Base-by-base conservation (phyloP, 2,888 invertebrate species). In the Drosophila pegasa region DNA sequence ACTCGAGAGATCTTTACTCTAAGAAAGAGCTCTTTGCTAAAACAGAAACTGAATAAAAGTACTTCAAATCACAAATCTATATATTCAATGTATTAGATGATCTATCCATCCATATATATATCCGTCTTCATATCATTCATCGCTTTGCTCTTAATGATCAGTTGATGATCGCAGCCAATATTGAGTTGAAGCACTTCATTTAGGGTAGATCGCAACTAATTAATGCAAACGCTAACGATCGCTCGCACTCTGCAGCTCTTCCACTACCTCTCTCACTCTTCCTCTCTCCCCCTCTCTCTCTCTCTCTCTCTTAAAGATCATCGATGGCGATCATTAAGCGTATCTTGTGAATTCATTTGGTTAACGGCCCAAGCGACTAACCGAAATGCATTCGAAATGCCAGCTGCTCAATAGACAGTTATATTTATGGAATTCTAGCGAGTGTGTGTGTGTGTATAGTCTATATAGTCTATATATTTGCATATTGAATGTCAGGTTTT, bases 401-500 rank as follows among this genome's bases (percentile, higher is more conserved):
- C 48, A 38, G 52, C 27, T 14, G 22, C 38, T 27, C 35, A 18
- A 9, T 3, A 27, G 29, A 57, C 41, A 45, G 48, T 71, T 63
- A 57, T 20, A 43, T 50, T 64, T 37, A 52, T 48, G 50, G 14
- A 20, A 60, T 48, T 35, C 27, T 54, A 10, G 0, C 48, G 10
- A 41, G 27, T 52, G 16, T 29, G 16, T n/a, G 4, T 14, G 4
- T 47, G 10, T 60, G 18, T 43, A 18, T 25, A 18, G 50, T 38
- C 10, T 33, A 12, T 43, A 18, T 25, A 18, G 50, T 38, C 10
- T 33, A 12, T 35, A 20, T 29, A 71, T 71, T 71, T 55, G 55
- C 66, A 59, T 71, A 43, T 68, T 50, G 62, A 62, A 73, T 7
- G 27, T 58, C n/a, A n/a, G n/a, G n/a, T n/a, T n/a, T n/a, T 51